A percentile compares a stretch with the other conserved stretches of the same genome.
These are phyloP conservation scores for Trimorus sp. DNA, from an alignment of 2,888 invertebrate species.

Conservation along the genomic window DNA sequence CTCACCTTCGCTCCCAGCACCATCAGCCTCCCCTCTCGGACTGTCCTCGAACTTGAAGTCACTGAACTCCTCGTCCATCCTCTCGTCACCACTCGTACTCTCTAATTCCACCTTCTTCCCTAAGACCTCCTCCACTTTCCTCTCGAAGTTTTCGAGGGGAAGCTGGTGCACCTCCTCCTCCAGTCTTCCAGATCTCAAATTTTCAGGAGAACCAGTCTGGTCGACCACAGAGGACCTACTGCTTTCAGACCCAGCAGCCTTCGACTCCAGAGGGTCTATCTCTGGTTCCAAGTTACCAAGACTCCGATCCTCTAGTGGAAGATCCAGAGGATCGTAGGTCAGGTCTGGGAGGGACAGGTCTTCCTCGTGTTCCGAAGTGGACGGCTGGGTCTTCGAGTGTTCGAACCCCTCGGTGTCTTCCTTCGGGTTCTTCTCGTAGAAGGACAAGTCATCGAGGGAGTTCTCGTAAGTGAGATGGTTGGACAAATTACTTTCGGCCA, in stretches of 20 bases:
- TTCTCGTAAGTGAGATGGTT: conserved; percentile 75
- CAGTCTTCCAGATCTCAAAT: too few relatives aligned
- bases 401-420: not conserved
- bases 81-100: not conserved
- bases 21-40: not conserved
- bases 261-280: too few relatives aligned
- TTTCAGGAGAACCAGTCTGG: too few relatives aligned
- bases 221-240: too few relatives aligned
- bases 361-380: conserved; percentile 10
- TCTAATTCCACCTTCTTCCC: too few relatives aligned
- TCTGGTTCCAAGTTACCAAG: too few relatives aligned
- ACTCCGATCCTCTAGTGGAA: conserved; percentile 10
- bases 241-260: too few relatives aligned
- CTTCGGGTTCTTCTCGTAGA: not conserved
- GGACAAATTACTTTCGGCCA: conserved; percentile 67
- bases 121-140: too few relatives aligned
- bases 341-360: conserved; percentile 28
- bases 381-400: too few relatives aligned
- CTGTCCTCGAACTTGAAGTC: conserved; percentile 9
- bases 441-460: conserved; percentile 23
- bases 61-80: conserved; percentile 3
- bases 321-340: conserved; percentile 35
- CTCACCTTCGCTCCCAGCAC: not conserved
- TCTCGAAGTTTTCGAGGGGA: too few relatives aligned
- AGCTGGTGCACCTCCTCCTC: too few relatives aligned